Conservation (phyloP, 2,888 invertebrate genomes). For the Caenorhabditis sinica region DNA sequence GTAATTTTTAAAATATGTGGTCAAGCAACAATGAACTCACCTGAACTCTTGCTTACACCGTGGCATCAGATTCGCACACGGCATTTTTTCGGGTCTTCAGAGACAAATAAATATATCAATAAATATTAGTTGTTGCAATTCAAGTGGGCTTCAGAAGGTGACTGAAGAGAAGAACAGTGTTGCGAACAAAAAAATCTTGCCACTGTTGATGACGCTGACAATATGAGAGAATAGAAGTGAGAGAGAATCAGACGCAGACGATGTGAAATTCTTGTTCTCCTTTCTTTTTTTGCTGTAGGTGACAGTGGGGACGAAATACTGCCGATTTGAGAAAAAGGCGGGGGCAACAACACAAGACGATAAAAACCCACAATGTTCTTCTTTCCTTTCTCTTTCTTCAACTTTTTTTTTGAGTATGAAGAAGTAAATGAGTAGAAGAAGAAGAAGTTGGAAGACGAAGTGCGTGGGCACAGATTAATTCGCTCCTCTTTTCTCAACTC, state of each 20-base stretch:
- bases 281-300: conserved; percentile 38
- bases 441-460: conserved; percentile 7
- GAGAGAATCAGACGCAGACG: conserved; percentile 36
- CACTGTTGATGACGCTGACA: conserved; percentile 40
- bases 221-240: conserved; percentile 11
- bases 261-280: conserved; percentile 50
- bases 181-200: conserved; percentile 33
- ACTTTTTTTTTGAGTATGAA: conserved; percentile 12
- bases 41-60: conserved; percentile 64
- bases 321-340: conserved; percentile 43
- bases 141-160: neutral
- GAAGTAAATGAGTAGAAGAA: conserved; percentile 34
- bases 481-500: neutral
- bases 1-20: neutral
- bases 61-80: conserved; percentile 70
- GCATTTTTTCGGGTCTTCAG: conserved; percentile 43
- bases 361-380: conserved; percentile 54
- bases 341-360: conserved; percentile 31
- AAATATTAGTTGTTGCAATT: neutral
- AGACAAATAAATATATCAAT: conserved; percentile 12
- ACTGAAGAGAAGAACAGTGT: conserved; percentile 14
- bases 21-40: conserved; percentile 31
- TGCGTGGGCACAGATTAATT: conserved; percentile 63
- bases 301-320: conserved; percentile 38
- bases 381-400: conserved; percentile 24